phyloP scores from a whole-genome alignment of 1,140 invertebrate species.

The Ptiloglossa arizonensis region DNA sequence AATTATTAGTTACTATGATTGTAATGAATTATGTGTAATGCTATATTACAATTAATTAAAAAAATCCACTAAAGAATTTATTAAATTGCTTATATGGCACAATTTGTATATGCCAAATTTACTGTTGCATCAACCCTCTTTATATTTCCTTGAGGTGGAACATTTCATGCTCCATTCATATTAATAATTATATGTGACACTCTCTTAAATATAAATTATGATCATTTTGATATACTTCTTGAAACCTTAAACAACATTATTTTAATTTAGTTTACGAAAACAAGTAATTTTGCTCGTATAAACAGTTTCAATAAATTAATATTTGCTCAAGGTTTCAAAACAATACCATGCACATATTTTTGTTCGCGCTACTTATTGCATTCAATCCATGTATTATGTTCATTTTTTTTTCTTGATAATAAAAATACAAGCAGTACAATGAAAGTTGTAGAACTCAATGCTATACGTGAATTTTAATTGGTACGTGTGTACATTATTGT shows the following conservation, averaged over 20 bases:
- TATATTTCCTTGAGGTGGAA: slow-evolving; percentile 63
- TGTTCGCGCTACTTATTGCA: slow-evolving; percentile 57
- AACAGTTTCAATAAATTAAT: slow-evolving; percentile 65
- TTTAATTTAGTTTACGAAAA: slow-evolving; percentile 30
- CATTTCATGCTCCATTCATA: slow-evolving; percentile 68
- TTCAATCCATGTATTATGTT: slow-evolving; percentile 49
- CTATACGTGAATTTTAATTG: slow-evolving; percentile 77
- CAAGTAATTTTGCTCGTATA: slow-evolving; percentile 43
- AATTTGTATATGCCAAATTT: slow-evolving; percentile 61
- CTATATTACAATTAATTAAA: slow-evolving; percentile 34
- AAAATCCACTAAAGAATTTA: slow-evolving; percentile 49
- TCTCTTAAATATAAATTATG: slow-evolving; percentile 72
- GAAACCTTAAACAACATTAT: slow-evolving; percentile 58
- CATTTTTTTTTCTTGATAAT: slow-evolving; percentile 56
- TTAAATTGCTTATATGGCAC: slow-evolving; percentile 50
- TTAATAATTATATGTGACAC: slow-evolving; percentile 66
- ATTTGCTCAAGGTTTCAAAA: slow-evolving; percentile 70
- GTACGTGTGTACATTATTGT: slow-evolving; percentile 76
- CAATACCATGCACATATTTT: slow-evolving; percentile 54
- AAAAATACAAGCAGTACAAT: slow-evolving; percentile 77
- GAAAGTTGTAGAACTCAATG: slow-evolving; percentile 79
- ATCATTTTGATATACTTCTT: slow-evolving; percentile 58
- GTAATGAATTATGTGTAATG: slow-evolving; percentile 52
- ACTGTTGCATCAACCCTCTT: slow-evolving; percentile 74
- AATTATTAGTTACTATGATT: slow-evolving; percentile 28